Conservation (phyloP, 2,113 vertebrate species). For the Sciurus niger region DNA sequence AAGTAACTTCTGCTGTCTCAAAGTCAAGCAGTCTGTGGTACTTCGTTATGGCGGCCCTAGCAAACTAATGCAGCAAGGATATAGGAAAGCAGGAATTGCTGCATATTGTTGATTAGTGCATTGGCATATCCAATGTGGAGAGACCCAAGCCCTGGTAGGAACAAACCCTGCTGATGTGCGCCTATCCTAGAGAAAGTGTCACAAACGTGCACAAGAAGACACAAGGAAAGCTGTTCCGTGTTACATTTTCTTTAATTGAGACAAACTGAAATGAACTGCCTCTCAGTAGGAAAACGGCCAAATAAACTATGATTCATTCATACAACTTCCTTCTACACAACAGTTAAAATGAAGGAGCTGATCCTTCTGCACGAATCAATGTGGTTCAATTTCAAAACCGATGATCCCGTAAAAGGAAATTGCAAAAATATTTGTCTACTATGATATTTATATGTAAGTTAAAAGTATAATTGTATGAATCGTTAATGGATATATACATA, state of each 20-base stretch:
- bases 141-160: neutral
- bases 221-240: neutral
- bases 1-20: neutral
- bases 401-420: neutral
- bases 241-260: neutral
- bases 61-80: neutral
- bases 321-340: neutral
- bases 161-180: neutral
- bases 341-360: neutral
- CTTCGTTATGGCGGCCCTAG: neutral
- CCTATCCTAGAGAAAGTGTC: neutral
- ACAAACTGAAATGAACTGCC: neutral
- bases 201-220: neutral
- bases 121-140: neutral
- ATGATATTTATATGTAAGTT: neutral
- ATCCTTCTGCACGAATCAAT: neutral
- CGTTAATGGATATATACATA: neutral
- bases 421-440: neutral
- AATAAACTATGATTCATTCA: neutral
- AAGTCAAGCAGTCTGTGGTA: neutral
- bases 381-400: neutral
- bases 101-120: neutral
- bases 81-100: neutral
- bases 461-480: neutral
- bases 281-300: neutral